Conservation (phyloP, 2,113 vertebrate species). For the Bujurquina vittata region DNA sequence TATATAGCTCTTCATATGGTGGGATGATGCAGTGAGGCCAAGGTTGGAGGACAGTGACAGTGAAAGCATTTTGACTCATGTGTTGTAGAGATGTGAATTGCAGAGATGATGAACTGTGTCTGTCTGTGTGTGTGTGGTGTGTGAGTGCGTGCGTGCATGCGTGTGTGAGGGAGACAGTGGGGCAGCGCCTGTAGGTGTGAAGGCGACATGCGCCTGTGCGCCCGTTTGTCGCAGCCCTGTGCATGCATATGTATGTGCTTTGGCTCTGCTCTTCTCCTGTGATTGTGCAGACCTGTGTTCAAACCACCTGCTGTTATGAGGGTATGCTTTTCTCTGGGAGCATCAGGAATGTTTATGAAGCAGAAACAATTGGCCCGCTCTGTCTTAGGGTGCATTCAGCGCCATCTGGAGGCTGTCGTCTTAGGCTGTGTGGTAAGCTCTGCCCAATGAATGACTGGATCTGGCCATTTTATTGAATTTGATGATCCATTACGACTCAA, state of each 20-base stretch:
- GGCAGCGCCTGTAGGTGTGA: neutral
- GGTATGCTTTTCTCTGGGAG: conserved; percentile 53
- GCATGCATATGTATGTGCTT: conserved; percentile 34
- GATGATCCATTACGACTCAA: conserved; percentile 72
- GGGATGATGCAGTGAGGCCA: conserved; percentile 64
- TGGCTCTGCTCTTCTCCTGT: conserved; percentile 20
- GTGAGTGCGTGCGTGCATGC: neutral
- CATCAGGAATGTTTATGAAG: conserved; percentile 65
- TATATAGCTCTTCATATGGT: conserved; percentile 72
- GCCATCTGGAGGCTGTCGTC: conserved; percentile 70
- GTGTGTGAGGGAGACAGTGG: neutral
- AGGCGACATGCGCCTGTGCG: conserved; percentile 1
- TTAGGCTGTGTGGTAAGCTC: conserved; percentile 36
- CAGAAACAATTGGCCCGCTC: conserved; percentile 40
- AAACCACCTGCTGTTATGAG: conserved; percentile 66
- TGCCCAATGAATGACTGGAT: conserved; percentile 54
- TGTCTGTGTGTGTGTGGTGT: neutral
- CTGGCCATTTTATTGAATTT: conserved; percentile 73
- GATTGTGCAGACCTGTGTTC: conserved; percentile 44
- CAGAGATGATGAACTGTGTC: conserved; percentile 32
- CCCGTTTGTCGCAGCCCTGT: conserved; percentile 18
- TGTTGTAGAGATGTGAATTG: conserved; percentile 48
- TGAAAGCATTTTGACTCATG: conserved; percentile 59
- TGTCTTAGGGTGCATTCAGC: conserved; percentile 36
- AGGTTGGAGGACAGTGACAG: conserved; percentile 57